A percentile compares a stretch with the other conserved stretches of the same genome.
Conservation (phyloP, 2,888 invertebrate genomes). For the Aporophyla nigra region DNA sequence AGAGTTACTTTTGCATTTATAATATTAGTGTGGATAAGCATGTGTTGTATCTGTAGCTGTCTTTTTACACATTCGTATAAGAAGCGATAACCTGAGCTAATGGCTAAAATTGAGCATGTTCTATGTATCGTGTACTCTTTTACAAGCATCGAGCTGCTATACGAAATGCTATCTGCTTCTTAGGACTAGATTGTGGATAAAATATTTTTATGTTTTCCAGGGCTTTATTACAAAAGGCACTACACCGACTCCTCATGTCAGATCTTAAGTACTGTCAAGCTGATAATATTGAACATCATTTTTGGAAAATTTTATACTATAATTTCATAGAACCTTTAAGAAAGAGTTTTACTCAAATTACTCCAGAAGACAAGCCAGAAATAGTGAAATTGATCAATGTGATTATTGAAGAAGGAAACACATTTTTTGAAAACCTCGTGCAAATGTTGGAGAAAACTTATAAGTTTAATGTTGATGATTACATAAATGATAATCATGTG, state of each 20-base stretch:
- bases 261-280: slow-evolving; percentile 97
- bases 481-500: slow-evolving; percentile 91
- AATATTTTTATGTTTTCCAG: slow-evolving; percentile 71
- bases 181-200: not conserved
- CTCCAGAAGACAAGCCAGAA: slow-evolving; percentile 92
- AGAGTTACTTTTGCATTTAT: too few relatives aligned
- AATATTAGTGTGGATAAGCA: too few relatives aligned
- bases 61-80: not conserved
- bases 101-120: slow-evolving; percentile 9
- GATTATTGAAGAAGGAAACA: slow-evolving; percentile 95
- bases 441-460: slow-evolving; percentile 94
- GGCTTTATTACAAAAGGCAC: slow-evolving; percentile 92
- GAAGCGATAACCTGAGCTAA: not conserved
- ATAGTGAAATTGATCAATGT: slow-evolving; percentile 92
- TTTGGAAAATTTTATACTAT: slow-evolving; percentile 98
- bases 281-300: slow-evolving; percentile 96
- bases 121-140: not conserved
- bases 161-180: not conserved
- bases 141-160: not conserved
- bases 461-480: slow-evolving; percentile 93
- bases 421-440: slow-evolving; percentile 94
- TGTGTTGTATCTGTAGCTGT: not conserved
- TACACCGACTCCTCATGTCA: slow-evolving; percentile 93
- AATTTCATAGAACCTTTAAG: slow-evolving; percentile 96
- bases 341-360: slow-evolving; percentile 92